These are phyloP conservation scores for Gambusia holbrooki DNA, from an alignment of 2,113 vertebrate species.

Conservation along the genomic window DNA sequence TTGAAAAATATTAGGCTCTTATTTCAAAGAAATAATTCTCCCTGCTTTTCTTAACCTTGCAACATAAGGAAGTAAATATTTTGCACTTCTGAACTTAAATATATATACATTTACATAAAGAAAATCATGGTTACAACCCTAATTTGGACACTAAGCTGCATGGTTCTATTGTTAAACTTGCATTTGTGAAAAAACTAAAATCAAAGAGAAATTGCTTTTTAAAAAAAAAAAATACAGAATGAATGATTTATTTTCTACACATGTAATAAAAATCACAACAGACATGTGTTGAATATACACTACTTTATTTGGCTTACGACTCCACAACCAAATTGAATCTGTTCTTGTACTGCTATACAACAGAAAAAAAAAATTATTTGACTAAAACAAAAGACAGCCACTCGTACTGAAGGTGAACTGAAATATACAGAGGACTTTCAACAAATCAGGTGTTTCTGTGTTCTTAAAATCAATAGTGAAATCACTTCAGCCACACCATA, in stretches of 20 bases:
- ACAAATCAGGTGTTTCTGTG: not conserved
- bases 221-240: too few relatives aligned
- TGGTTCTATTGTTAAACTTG: too few relatives aligned
- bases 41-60: too few relatives aligned
- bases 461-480: constrained; percentile 10
- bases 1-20: too few relatives aligned
- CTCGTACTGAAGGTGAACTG: constrained; percentile 8
- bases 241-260: too few relatives aligned
- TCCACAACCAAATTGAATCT: constrained; percentile 22
- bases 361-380: not conserved
- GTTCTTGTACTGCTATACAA: constrained; percentile 11
- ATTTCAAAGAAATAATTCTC: too few relatives aligned
- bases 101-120: too few relatives aligned
- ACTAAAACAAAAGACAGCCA: not conserved
- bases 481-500: not conserved
- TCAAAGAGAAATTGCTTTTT: not conserved
- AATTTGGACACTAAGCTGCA: not conserved
- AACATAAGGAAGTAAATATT: too few relatives aligned
- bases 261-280: not conserved
- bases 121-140: too few relatives aligned
- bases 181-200: not conserved
- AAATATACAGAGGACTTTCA: not conserved
- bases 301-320: constrained; percentile 52
- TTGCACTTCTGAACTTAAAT: too few relatives aligned
- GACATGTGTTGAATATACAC: constrained; percentile 23